Conservation (phyloP, 2,113 vertebrate species). For the Ophthalmolycus amberensis region DNA sequence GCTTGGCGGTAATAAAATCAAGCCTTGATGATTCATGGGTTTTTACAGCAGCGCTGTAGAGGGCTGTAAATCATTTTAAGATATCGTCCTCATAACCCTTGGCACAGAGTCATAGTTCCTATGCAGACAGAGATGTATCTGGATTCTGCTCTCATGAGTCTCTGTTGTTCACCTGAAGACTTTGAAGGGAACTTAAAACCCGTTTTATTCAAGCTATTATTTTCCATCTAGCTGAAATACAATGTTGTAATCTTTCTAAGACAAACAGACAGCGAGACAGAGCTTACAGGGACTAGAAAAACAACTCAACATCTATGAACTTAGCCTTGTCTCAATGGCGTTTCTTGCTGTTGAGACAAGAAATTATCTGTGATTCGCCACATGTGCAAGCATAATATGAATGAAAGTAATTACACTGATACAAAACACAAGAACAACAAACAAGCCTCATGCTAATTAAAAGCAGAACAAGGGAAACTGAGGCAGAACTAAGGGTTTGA, state of each 20-base stretch:
- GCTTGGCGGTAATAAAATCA: constrained; percentile 66
- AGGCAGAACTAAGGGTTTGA: not conserved
- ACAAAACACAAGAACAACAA: constrained; percentile 29
- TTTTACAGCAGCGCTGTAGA: constrained; percentile 64
- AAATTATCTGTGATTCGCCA: constrained; percentile 28
- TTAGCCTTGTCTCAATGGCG: constrained; percentile 9
- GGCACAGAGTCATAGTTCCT: constrained; percentile 50
- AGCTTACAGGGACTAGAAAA: constrained; percentile 5
- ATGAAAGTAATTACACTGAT: constrained; percentile 41
- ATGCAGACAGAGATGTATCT: constrained; percentile 62
- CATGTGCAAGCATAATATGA: constrained; percentile 38
- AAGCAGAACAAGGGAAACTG: not conserved
- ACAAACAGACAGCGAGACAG: not conserved
- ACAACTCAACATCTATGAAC: constrained; percentile 31
- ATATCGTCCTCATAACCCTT: constrained; percentile 59
- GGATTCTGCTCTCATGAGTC: constrained; percentile 40
- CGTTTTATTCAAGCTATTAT: constrained; percentile 45
- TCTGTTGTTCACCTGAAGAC: constrained; percentile 41
- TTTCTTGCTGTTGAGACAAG: constrained; percentile 27
- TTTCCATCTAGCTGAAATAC: constrained; percentile 12
- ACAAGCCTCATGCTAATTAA: constrained; percentile 3
- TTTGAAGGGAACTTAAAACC: constrained; percentile 40
- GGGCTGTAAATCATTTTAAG: constrained; percentile 70
- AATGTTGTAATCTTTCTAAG: not conserved
- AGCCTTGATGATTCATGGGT: constrained; percentile 73